Base-by-base conservation (phyloP, 2,888 invertebrate genomes). In the Halocaridina rubra region DNA sequence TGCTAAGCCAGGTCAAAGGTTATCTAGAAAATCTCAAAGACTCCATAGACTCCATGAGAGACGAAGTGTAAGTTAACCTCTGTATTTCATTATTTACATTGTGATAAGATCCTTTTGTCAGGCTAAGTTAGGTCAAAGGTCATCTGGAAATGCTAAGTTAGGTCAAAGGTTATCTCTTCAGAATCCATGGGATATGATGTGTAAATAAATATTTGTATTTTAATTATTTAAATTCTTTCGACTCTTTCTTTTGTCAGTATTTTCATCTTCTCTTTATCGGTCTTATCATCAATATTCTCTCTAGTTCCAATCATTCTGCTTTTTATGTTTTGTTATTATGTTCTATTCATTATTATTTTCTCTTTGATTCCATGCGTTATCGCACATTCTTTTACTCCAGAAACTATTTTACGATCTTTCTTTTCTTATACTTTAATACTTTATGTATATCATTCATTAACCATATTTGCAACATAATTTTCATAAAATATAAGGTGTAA, bases 21-120 rank as follows among this genome's bases (percentile, higher is more conserved):
- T 87, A 85, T 76, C 46, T 87, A 30, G 87, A 87, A 32, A 87
- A 85, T 79, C 85, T 87, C n/a, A 87, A 79, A 57, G 87, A 81
- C 53, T 80, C 80, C 24, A 61, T 87, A 19, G 87, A 87, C 75
- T 85, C 85, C 39, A 81, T 87, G 67, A 85, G 59, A 32, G 85
- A 85, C 33, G 87, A 87, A 81, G 81, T 85, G 87, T 87, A 75
- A 87, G 87, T 87, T 61, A 29, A 16, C n/a, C 24, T 33, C 24
- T 2, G 13, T 39, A 19, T 46, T 39, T 13, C n/a, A n/a, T n/a
- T n/a, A 71, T 29, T 30, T 0, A 10, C 24, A 33, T 57, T 27
- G 13, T 53, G 10, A 27, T 46, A 10, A 13, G 2, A 46, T 33
- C 22, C 24, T 24, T 22, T 10, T 74, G 87, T 81, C 8, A 81